These are phyloP conservation scores for Emydoidea blandingii DNA, from an alignment of 2,797 vertebrate genomes.

Conservation along the genomic window DNA sequence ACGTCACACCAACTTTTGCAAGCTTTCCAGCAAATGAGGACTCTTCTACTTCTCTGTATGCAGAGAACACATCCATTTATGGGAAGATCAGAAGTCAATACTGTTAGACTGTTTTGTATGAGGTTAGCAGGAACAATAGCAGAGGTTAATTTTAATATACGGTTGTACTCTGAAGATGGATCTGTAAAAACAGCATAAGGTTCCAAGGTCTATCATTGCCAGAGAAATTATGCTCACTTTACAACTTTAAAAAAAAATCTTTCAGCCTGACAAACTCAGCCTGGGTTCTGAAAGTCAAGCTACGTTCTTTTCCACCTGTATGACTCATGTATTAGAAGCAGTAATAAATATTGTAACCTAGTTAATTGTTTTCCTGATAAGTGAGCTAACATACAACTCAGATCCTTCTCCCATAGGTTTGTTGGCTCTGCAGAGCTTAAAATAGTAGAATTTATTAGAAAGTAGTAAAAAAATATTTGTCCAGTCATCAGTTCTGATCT, in stretches of 20 bases:
- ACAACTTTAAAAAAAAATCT: background rate
- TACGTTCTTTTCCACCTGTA: background rate
- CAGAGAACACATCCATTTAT: conserved; percentile 2
- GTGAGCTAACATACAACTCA: background rate
- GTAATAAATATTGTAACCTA: background rate
- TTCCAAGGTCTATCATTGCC: background rate
- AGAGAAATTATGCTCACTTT: background rate
- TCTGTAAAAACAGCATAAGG: background rate
- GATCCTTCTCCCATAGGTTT: background rate
- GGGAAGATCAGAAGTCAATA: conserved; percentile 34
- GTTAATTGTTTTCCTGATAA: background rate
- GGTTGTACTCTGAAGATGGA: background rate
- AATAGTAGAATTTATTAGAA: background rate
- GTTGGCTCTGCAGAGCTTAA: background rate
- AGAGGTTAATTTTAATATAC: background rate
- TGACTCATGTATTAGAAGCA: background rate
- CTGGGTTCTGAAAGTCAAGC: background rate
- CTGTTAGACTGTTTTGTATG: background rate
- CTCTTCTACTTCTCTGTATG: background rate
- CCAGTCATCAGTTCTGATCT: background rate
- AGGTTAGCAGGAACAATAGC: conserved; percentile 22
- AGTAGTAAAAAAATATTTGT: background rate
- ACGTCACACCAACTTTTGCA: background rate
- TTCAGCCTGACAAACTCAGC: background rate
- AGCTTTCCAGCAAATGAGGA: background rate